phyloP scores from a whole-genome alignment of 37 sponge, comb jelly and placozoan genomes.

The Beroe ovata region DNA sequence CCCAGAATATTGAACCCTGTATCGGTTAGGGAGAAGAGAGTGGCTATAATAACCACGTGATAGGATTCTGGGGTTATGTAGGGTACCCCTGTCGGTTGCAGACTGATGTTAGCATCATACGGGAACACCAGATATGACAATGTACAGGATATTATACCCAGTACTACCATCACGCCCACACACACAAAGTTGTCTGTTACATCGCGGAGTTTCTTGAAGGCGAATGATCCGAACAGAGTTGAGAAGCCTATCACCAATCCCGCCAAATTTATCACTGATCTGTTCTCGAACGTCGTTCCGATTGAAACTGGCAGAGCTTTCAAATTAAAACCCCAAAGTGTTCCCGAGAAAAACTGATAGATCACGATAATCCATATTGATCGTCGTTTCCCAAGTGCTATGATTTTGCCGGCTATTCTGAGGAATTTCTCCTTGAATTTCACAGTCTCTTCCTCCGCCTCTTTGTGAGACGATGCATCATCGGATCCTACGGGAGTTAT shows the following conservation, averaged over 20 bases:
- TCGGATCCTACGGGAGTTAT: neutral
- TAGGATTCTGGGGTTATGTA: slow-evolving; percentile 29
- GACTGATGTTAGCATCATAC: slow-evolving; percentile 21
- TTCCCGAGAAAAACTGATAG: slow-evolving; percentile 43
- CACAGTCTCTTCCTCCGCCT: neutral
- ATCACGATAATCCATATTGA: slow-evolving; percentile 22
- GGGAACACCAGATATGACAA: slow-evolving; percentile 12
- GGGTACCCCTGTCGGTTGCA: neutral
- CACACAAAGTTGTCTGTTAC: neutral
- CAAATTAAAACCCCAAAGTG: neutral
- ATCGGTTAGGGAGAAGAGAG: slow-evolving; percentile 20
- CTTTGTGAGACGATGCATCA: neutral
- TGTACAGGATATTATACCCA: neutral
- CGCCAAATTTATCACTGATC: slow-evolving; percentile 8
- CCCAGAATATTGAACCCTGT: slow-evolving; percentile 40
- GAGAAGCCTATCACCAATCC: slow-evolving; percentile 7
- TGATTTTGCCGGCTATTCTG: neutral
- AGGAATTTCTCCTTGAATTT: neutral
- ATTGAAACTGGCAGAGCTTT: slow-evolving; percentile 37
- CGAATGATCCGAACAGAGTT: slow-evolving; percentile 1
- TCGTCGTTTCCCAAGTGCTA: neutral
- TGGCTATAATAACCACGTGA: neutral
- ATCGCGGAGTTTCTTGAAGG: slow-evolving; percentile 24
- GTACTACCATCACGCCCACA: neutral
- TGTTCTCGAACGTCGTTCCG: neutral